phyloP scores from a whole-genome alignment of 2,113 vertebrate genomes.

The Columbina picui region DNA sequence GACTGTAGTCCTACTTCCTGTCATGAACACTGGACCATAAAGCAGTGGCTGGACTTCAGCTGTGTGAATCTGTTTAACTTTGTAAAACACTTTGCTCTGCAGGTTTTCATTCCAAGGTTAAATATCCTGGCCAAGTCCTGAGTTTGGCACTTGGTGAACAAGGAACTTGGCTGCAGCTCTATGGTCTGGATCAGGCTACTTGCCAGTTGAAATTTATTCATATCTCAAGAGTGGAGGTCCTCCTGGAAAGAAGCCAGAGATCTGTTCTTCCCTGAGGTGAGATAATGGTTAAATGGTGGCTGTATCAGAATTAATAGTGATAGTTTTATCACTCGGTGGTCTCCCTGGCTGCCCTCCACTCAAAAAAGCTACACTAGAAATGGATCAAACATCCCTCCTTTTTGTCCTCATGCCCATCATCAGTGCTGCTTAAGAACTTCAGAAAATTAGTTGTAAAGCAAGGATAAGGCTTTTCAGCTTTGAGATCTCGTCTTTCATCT shows the following conservation, averaged over 20 bases:
- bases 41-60: not conserved
- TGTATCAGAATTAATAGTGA: not conserved
- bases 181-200: not conserved
- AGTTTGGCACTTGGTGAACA: not conserved
- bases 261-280: not conserved
- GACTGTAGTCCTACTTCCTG: not conserved
- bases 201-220: not conserved
- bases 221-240: not conserved
- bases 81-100: not conserved
- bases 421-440: not conserved
- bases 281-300: not conserved
- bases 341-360: not conserved
- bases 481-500: not conserved
- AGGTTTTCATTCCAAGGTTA: not conserved
- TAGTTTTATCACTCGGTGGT: not conserved
- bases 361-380: not conserved
- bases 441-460: not conserved
- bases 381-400: not conserved
- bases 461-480: not conserved
- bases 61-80: not conserved
- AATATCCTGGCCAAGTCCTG: not conserved
- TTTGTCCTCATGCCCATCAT: not conserved
- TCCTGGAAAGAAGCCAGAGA: not conserved
- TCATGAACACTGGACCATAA: not conserved
- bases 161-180: not conserved